Conservation (phyloP, 1,140 invertebrate species). For the Trichonephila clavipes region DNA sequence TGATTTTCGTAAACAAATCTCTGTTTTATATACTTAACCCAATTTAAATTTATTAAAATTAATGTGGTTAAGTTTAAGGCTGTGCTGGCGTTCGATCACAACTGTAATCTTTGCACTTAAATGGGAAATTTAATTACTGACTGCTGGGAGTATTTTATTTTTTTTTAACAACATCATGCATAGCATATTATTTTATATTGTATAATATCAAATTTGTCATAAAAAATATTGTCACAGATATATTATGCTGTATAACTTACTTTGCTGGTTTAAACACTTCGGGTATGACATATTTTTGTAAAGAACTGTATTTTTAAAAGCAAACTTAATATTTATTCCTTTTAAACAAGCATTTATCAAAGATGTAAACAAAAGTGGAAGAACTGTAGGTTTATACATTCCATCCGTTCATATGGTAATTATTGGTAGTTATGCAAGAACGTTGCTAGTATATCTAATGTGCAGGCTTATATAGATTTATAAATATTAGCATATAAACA, state of each 20-base stretch:
- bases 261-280: slow-evolving; percentile 14
- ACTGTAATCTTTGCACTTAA: not conserved
- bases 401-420: slow-evolving; percentile 35
- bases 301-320: slow-evolving; percentile 52
- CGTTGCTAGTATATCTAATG: slow-evolving; percentile 13
- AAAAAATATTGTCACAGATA: not conserved
- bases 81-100: not conserved
- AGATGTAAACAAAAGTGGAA: not conserved
- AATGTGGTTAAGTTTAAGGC: not conserved
- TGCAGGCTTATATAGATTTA: slow-evolving; percentile 27
- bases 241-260: slow-evolving; percentile 5
- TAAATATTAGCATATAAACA: not conserved
- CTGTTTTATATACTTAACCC: not conserved
- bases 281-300: slow-evolving; percentile 59
- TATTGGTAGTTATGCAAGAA: slow-evolving; percentile 18
- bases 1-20: not conserved
- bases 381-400: slow-evolving; percentile 53
- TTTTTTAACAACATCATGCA: not conserved
- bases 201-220: slow-evolving; percentile 3
- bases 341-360: slow-evolving; percentile 42
- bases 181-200: slow-evolving; percentile 27
- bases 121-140: not conserved
- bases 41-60: not conserved
- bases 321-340: slow-evolving; percentile 45
- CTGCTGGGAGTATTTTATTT: not conserved